Percentiles rank a stretch among this genome's conserved stretches.
phyloP scores from a whole-genome alignment of 2,113 vertebrate genomes.

The Podilymbus podiceps region DNA sequence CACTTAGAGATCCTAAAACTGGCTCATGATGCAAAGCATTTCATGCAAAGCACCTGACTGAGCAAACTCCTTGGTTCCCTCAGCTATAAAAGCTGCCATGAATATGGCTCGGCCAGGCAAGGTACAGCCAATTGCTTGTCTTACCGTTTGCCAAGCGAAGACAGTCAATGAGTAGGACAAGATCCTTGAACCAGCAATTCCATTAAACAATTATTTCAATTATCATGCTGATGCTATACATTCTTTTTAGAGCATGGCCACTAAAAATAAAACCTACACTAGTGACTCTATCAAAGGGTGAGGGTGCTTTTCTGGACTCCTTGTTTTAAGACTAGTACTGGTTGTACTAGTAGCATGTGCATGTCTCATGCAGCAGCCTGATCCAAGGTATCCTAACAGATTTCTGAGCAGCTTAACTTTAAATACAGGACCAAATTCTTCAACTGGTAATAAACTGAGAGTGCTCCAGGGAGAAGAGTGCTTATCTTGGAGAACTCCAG shows the following conservation, averaged over 20 bases:
- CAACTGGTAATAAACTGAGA: neutral
- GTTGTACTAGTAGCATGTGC: no score
- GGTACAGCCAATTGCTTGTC: neutral
- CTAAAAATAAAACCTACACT: neutral
- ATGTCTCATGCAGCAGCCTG: neutral
- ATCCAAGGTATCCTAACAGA: neutral
- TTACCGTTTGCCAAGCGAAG: neutral
- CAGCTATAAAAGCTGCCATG: neutral
- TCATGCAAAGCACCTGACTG: neutral
- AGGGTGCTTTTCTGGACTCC: neutral
- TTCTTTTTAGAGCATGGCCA: neutral
- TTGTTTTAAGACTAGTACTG: neutral
- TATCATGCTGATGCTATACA: neutral
- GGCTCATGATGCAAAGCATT: neutral
- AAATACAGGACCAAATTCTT: neutral
- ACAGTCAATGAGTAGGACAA: neutral
- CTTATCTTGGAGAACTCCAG: neutral
- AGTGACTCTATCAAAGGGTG: neutral
- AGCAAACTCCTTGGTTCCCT: neutral
- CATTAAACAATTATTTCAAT: neutral
- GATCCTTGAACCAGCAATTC: neutral
- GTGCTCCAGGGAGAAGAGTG: neutral
- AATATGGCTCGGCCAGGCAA: neutral
- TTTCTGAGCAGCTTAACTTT: neutral
- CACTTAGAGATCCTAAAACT: neutral